These are phyloP conservation scores for Bellardia bayeri DNA, from an alignment of 2,888 invertebrate genomes.

Conservation along the genomic window DNA sequence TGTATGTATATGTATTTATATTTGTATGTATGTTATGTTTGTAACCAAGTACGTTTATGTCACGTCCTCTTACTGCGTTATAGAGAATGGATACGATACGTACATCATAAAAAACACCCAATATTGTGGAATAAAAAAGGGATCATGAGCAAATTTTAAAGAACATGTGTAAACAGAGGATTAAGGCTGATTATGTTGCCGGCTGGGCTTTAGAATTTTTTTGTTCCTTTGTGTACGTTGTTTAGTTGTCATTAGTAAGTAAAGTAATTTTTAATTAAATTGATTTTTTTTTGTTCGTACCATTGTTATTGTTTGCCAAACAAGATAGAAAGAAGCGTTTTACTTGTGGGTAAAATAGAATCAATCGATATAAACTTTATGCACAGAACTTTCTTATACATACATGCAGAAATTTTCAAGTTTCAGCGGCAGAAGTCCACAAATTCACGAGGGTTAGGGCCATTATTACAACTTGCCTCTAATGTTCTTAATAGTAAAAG, in stretches of 20 bases:
- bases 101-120: slow-evolving; percentile 21
- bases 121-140: slow-evolving; percentile 55
- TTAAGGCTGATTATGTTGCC: slow-evolving; percentile 76
- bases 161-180: slow-evolving; percentile 77
- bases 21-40: background rate
- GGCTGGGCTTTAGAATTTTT: slow-evolving; percentile 59
- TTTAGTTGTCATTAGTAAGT: slow-evolving; percentile 64
- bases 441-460: too few relatives aligned
- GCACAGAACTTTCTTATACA: too few relatives aligned
- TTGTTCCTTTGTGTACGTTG: slow-evolving; percentile 43
- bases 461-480: too few relatives aligned
- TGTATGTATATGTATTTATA: background rate
- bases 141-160: slow-evolving; percentile 67
- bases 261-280: slow-evolving; percentile 77
- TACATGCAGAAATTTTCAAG: too few relatives aligned
- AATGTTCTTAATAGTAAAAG: too few relatives aligned
- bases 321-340: slow-evolving; percentile 17
- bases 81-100: background rate
- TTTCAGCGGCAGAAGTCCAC: too few relatives aligned
- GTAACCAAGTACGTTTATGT: slow-evolving; percentile 28
- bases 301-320: slow-evolving; percentile 55
- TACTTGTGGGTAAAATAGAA: background rate
- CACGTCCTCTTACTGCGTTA: slow-evolving; percentile 37
- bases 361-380: background rate
- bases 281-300: slow-evolving; percentile 75